A percentile compares a stretch with the other conserved stretches of the same genome.
Evolutionary conservation across 2,888 invertebrate genomes (phyloP).

Genomic region (Dyspetes luteomarginatus): DNA sequence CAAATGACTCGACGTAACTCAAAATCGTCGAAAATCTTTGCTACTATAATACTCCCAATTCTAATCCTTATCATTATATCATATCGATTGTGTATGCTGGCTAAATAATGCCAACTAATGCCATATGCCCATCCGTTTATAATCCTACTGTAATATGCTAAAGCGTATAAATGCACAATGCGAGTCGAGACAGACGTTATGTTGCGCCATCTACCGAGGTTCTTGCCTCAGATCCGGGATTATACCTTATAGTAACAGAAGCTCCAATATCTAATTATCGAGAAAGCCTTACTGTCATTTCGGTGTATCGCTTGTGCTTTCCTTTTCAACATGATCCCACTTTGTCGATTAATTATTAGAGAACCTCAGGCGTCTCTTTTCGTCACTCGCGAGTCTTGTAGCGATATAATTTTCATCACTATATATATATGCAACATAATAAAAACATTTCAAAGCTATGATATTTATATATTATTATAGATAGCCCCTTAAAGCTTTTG

Average conservation of each 20-base stretch:
- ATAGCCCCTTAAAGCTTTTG: not conserved
- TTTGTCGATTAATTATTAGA: constrained; percentile 8
- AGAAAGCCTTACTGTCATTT: not conserved
- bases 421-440: no score
- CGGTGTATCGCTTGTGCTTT: not conserved
- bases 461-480: not conserved
- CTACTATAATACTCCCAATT: no score
- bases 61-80: no score
- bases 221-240: constrained; percentile 22
- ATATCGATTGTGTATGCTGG: not conserved
- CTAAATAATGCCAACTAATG: not conserved
- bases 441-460: not conserved
- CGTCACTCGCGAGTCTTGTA: not conserved
- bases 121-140: not conserved
- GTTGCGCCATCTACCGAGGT: not conserved
- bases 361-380: not conserved
- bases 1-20: no score
- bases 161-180: not conserved
- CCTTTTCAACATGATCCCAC: not conserved
- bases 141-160: constrained; percentile 7
- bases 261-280: constrained; percentile 36
- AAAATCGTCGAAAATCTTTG: no score
- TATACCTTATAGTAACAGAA: constrained; percentile 7
- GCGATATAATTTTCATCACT: no score
- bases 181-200: not conserved